Conservation (phyloP, 2,113 vertebrate species). For the Agelaius tricolor region DNA sequence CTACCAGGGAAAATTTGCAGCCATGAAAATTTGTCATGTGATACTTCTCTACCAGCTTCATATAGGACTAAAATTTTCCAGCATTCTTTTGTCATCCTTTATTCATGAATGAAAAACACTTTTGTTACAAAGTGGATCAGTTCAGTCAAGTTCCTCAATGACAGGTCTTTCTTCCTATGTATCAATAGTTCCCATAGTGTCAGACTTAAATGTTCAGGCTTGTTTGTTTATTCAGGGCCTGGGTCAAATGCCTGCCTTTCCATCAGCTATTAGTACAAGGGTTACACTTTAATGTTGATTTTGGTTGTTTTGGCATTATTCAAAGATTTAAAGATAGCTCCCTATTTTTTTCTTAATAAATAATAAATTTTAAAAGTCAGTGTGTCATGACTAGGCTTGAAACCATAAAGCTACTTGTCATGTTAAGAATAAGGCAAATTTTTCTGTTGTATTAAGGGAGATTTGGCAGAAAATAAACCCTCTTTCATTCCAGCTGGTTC, state of each 20-base stretch:
- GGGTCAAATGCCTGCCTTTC: neutral
- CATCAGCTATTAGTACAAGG: neutral
- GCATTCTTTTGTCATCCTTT: neutral
- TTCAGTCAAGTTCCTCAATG: neutral
- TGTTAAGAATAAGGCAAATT: neutral
- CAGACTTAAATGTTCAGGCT: neutral
- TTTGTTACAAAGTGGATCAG: neutral
- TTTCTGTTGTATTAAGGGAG: neutral
- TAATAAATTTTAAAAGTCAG: neutral
- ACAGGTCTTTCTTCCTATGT: neutral
- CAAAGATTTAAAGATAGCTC: neutral
- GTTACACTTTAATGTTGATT: neutral
- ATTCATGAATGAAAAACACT: neutral
- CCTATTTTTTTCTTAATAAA: neutral
- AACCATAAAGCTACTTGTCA: neutral
- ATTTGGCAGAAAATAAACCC: neutral
- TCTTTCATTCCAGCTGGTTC: neutral
- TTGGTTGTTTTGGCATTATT: neutral
- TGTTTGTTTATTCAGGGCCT: neutral
- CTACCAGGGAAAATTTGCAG: neutral
- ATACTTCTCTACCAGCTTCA: neutral
- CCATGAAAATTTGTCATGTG: neutral
- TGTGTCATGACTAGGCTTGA: neutral
- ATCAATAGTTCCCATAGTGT: neutral
- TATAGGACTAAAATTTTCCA: neutral